Evolutionary conservation across 37 sponge, comb jelly and placozoan species (phyloP).

Genomic region (Hexactinellida sp.): DNA sequence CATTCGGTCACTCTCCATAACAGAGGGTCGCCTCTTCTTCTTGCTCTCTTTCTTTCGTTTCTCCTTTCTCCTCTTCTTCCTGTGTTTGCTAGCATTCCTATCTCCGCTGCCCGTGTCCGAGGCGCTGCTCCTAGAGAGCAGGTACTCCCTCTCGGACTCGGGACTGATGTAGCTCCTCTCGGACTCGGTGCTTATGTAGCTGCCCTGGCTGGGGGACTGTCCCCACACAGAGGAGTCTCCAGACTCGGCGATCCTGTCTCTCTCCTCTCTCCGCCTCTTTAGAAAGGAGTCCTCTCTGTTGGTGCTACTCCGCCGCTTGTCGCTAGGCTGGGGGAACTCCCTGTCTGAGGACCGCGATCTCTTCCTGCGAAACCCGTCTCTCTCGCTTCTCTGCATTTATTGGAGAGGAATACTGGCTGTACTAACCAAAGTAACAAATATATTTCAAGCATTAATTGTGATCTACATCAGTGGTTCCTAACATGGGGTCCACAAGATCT

Average conservation of each 20-base stretch:
- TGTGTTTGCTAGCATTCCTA: background rate
- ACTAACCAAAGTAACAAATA: too few species aligned
- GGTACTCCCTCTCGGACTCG: too few species aligned
- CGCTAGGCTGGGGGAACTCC: too few species aligned
- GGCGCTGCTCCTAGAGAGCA: too few species aligned
- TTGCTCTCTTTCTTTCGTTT: background rate
- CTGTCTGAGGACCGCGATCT: background rate
- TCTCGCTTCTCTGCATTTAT: too few species aligned
- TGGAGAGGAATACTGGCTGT: too few species aligned
- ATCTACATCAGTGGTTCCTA: too few species aligned
- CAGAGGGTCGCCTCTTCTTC: background rate
- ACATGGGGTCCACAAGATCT: too few species aligned
- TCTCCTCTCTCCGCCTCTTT: conserved; percentile 12
- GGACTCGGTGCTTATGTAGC: background rate
- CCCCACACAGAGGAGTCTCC: background rate
- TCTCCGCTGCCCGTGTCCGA: background rate
- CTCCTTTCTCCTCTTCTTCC: background rate
- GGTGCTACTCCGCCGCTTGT: too few species aligned
- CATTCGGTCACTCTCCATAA: background rate
- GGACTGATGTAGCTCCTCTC: background rate
- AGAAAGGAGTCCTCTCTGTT: too few species aligned
- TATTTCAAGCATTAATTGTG: too few species aligned
- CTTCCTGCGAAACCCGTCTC: too few species aligned
- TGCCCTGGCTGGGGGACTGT: background rate
- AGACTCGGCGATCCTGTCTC: conserved; percentile 16